Evolutionary conservation across 2,888 invertebrate genomes (phyloP), one percentile per base, ranked within the genome.

Genomic region (Muschampia plurimacula): DNA sequence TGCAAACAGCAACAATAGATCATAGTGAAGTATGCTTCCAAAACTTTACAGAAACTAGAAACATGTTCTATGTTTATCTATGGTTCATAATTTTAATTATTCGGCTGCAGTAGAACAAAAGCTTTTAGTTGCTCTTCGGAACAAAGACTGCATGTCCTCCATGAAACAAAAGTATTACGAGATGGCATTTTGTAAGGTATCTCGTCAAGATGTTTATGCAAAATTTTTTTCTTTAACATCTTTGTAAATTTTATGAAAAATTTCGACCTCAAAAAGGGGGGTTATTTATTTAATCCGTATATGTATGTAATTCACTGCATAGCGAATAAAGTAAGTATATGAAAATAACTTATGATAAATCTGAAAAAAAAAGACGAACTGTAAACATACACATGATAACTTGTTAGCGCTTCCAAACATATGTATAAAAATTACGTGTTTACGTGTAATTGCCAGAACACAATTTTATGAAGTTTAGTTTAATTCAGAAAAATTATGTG

Each of bases 71-170:
- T 22, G 22, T 13, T 55, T 55, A 55, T 55, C 55, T 55, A 22
- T 32, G 44, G 22, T 57, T 32, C 55, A 39, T 72, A 55, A 64
- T 44, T 46, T 28, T 62, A 49, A 62, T 67, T 52, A 62, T 41
- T 67, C 41, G 28, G 41, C 15, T n/a, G 28, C 67, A 44, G 67
- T 72, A 28, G n/a, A 55, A 63, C 67, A 67, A 55, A 28, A 28
- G 44, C 63, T 49, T 55, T 46, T 36, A 67, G 22, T 22, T 55
- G 60, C 67, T 65, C 52, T 46, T 44, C 46, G n/a, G 10, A 72
- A 72, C 72, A 72, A 72, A 67, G 67, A 55, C 72, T 32, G 64
- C 67, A 62, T 72, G 67, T 62, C 60, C 62, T 71, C 49, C 67
- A 52, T 55, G 57, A 55, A 67, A 67, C 63, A 72, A 72, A 67